These are phyloP conservation scores for Carcinoscorpius rotundicauda DNA, from an alignment of 1,140 invertebrate genomes.

Conservation along the genomic window DNA sequence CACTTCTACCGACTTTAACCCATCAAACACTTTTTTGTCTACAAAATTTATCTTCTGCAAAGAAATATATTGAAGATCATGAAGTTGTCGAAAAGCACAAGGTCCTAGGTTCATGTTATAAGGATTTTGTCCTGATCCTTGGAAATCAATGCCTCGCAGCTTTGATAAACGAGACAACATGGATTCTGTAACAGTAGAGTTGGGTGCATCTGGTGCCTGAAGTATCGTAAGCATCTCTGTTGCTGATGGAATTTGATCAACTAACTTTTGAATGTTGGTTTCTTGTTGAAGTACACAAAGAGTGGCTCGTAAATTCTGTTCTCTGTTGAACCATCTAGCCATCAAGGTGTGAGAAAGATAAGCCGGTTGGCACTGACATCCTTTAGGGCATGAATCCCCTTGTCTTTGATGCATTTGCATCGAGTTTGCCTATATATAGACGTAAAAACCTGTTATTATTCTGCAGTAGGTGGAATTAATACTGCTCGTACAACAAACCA, in stretches of 20 bases:
- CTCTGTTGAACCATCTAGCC: slow-evolving; percentile 11
- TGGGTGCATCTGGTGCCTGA: slow-evolving; percentile 5
- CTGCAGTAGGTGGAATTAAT: too few relatives aligned
- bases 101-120: slow-evolving; percentile 6
- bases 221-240: slow-evolving; percentile 12
- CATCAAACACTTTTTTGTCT: slow-evolving; percentile 13
- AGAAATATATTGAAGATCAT: slow-evolving; percentile 11
- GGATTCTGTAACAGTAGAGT: slow-evolving; percentile 1
- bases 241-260: slow-evolving; percentile 3
- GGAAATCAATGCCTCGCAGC: slow-evolving; percentile 13
- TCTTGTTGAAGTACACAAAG: slow-evolving; percentile 13
- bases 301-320: slow-evolving; percentile 6
- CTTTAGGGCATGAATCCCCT: slow-evolving; percentile 6
- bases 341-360: slow-evolving; percentile 7
- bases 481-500: too few relatives aligned
- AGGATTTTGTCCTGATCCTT: slow-evolving; percentile 8
- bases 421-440: too few relatives aligned
- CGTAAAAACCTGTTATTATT: too few relatives aligned
- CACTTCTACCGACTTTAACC: slow-evolving; percentile 12
- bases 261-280: slow-evolving; percentile 4
- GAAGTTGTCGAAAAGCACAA: slow-evolving; percentile 8
- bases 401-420: too few relatives aligned
- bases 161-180: slow-evolving; percentile 5
- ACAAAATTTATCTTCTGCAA: slow-evolving; percentile 10
- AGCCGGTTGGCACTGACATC: slow-evolving; percentile 11